Conservation (phyloP, 2,888 invertebrate genomes). For the Anthophora plumipes region DNA sequence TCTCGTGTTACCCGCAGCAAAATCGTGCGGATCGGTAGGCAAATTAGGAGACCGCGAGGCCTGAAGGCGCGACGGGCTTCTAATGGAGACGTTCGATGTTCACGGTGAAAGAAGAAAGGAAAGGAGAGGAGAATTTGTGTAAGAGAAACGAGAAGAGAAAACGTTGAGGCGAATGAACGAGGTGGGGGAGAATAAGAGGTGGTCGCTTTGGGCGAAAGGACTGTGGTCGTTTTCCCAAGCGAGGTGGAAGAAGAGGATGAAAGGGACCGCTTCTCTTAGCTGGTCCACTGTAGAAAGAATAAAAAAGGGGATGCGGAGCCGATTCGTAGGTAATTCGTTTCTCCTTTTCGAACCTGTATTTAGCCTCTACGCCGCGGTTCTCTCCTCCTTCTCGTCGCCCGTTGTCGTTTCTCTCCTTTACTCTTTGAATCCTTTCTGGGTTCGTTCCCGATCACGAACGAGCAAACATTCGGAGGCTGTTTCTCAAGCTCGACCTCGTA, state of each 20-base stretch:
- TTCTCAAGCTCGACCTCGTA: slow-evolving; percentile 44
- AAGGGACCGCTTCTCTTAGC: slow-evolving; percentile 69
- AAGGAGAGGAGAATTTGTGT: slow-evolving; percentile 3
- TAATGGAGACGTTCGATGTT: slow-evolving; percentile 69
- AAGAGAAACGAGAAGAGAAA: neutral
- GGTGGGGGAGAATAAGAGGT: slow-evolving; percentile 40
- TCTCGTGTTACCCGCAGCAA: slow-evolving; percentile 61
- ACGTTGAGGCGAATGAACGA: neutral
- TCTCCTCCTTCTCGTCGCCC: slow-evolving; percentile 17
- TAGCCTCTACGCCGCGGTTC: slow-evolving; percentile 50
- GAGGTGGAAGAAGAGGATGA: slow-evolving; percentile 72
- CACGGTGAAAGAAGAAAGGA: slow-evolving; percentile 14
- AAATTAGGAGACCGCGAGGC: slow-evolving; percentile 70
- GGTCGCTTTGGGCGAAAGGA: slow-evolving; percentile 65
- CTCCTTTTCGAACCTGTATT: slow-evolving; percentile 75
- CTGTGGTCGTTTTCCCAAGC: slow-evolving; percentile 71
- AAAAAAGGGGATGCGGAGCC: slow-evolving; percentile 48
- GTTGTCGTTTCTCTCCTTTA: slow-evolving; percentile 7
- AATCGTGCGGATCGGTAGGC: slow-evolving; percentile 73
- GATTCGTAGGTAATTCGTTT: slow-evolving; percentile 76
- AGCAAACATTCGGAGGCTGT: slow-evolving; percentile 51
- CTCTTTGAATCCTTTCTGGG: neutral
- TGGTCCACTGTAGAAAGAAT: slow-evolving; percentile 46
- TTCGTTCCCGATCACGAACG: slow-evolving; percentile 13
- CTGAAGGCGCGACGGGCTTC: slow-evolving; percentile 66